Evolutionary conservation across 2,113 vertebrate species (phyloP), one percentile per base, ranked within the genome.

Genomic region (Pleuronectes platessa): DNA sequence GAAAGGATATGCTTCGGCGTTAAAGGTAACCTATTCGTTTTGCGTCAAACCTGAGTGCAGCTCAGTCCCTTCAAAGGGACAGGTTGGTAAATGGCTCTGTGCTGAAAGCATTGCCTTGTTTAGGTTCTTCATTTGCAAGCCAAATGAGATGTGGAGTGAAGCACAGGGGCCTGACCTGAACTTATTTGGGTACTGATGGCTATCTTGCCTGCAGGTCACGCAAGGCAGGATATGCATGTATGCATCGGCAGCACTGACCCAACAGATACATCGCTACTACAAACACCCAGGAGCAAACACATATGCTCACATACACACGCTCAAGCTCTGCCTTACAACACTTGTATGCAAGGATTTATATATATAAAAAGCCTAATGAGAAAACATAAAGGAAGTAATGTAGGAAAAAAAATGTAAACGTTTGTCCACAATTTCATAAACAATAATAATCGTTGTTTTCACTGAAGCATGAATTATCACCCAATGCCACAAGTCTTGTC

Each of bases 171-270:
- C 86, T 85, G 90, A 88, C 81, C 90, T 83, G 89, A 89, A 79
- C 90, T 94, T 85, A 95, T 95, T 95, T 95, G 94, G 88, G 70
- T 95, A 94, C 84, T 90, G 94, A 95, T 95, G 90, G 78, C 81
- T 92, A 95, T 95, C 94, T 90, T 84, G 49, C 37, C 60, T 31
- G 67, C 74, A 72, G 79, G 91, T 94, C 94, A 95, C 91, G 93
- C 93, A 92, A 92, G 73, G 84, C 76, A 74, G 88, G 86, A 74
- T 76, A 71, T 81, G 69, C 84, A 81, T 76, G 86, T 83, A 82
- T 89, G 77, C 85, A 82, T 89, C 88, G 87, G 65, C 78, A 71
- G 72, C 74, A 47, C 61, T 21, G 61, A 70, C 23, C 74, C 55
- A 71, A 60, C 84, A 76, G 64, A 78, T 59, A 56, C 72, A 88